Base-by-base conservation (phyloP, 1,140 invertebrate genomes). In the Bombus fervidus region DNA sequence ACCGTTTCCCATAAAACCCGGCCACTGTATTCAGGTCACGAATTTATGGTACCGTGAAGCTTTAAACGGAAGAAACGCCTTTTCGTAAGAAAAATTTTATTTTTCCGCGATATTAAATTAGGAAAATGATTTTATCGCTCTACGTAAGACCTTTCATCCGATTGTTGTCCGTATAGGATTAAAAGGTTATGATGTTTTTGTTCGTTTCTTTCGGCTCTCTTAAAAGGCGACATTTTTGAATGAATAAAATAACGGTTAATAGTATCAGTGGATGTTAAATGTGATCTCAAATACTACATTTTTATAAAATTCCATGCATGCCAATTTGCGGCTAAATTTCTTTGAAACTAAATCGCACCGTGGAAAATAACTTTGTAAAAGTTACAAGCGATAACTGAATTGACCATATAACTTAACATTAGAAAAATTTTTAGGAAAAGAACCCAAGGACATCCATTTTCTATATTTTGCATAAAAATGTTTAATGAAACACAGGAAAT, bases 11-110 rank as follows among this genome's bases (percentile, higher is more conserved):
- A 37, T 69, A 57, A 59, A 81, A 59, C 34, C 15, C 10, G 10
- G 39, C 22, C n/a, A 53, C 25, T 25, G n/a, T 34, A 37, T 31
- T 39, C 64, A 3, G 64, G n/a, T 34, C 79, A 81, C 25, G 68
- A 57, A 81, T 71, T 69, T 81, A 80, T 80, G 78, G 68, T n/a
- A n/a, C 31, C 12, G n/a, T 10, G 12, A 34, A 15, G 28, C 34
- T 57, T 41, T 28, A 37, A 47, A 43, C 31, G 41, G 3, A 6
- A 41, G 41, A 25, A 9, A 3, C 5, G n/a, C 22, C n/a, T 74
- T 74, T 34, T 22, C 34, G 25, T n/a, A 34, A 53, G 10, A 39
- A 15, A 57, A 34, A 77, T 73, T 80, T 68, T 68, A 47, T 37
- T 68, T 34, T n/a, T 34, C 13, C 18, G 6, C 2, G 9, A 10